Evolutionary conservation across 2,888 invertebrate genomes (phyloP).

Genomic region (Trichopoda pennipes): DNA sequence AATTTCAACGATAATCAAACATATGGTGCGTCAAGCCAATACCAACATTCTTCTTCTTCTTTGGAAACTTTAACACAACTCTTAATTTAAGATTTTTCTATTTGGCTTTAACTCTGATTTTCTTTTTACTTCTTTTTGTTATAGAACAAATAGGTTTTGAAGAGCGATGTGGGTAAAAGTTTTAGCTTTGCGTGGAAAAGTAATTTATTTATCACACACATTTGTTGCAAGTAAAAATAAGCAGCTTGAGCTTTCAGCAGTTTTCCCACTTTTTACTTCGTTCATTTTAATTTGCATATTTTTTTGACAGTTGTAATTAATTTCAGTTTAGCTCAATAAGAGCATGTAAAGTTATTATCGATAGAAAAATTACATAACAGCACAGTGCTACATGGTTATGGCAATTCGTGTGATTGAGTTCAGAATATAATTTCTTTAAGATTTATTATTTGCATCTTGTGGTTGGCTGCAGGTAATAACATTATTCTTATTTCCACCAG

Average conservation of each 20-base stretch:
- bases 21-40: background rate
- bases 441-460: too few relatives aligned
- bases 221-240: conserved; percentile 3
- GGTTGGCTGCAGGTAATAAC: too few relatives aligned
- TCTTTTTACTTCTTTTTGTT: conserved; percentile 1
- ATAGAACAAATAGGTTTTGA: background rate
- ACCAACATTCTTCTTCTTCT: conserved; percentile 6
- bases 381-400: too few relatives aligned
- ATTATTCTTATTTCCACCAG: too few relatives aligned
- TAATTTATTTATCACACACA: conserved; percentile 28
- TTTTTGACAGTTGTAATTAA: background rate
- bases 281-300: background rate
- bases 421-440: too few relatives aligned
- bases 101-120: background rate
- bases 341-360: background rate
- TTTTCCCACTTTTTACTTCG: background rate
- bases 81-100: conserved; percentile 13
- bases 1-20: conserved; percentile 3
- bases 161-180: background rate
- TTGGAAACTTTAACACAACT: background rate
- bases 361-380: too few relatives aligned
- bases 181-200: background rate
- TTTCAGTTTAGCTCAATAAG: background rate
- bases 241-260: background rate
- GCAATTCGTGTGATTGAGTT: too few relatives aligned